phyloP scores from a whole-genome alignment of 2,888 invertebrate species.

The Idaea dimidiata region DNA sequence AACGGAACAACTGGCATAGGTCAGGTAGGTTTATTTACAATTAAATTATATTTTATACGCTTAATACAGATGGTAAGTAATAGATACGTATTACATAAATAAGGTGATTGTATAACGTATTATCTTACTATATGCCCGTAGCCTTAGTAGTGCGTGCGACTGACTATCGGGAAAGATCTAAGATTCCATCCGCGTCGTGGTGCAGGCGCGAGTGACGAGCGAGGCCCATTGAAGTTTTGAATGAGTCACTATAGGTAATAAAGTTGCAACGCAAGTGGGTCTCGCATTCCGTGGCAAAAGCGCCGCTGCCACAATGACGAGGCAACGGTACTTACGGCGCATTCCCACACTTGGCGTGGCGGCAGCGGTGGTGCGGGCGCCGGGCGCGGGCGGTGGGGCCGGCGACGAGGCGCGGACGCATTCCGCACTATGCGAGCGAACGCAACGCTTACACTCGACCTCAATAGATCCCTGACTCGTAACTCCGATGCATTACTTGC shows the following conservation, averaged over 20 bases:
- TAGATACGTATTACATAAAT: neutral
- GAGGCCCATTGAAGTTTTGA: conserved; percentile 48
- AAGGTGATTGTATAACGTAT: neutral
- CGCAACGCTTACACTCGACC: conserved; percentile 14
- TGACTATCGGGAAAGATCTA: conserved; percentile 16
- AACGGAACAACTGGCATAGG: conserved; percentile 20
- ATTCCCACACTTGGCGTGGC: conserved; percentile 56
- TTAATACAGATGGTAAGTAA: neutral
- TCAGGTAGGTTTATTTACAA: conserved; percentile 8
- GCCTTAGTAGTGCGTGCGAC: neutral
- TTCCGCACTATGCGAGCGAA: conserved; percentile 54
- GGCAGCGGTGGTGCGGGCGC: neutral
- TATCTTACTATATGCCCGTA: neutral
- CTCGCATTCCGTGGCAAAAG: conserved; percentile 70
- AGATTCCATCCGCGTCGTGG: conserved; percentile 16
- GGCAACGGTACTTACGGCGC: conserved; percentile 77
- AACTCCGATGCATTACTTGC: conserved; percentile 10
- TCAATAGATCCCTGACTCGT: conserved; percentile 18
- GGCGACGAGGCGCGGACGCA: conserved; percentile 45
- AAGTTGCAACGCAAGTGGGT: conserved; percentile 72
- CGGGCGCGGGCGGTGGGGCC: neutral
- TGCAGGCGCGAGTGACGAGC: conserved; percentile 14
- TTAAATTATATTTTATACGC: neutral
- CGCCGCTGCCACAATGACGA: conserved; percentile 48
- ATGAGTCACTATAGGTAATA: conserved; percentile 57